These are phyloP conservation scores for Oceanodroma leucorhoa DNA, from an alignment of 2,797 vertebrate genomes.

Conservation along the genomic window DNA sequence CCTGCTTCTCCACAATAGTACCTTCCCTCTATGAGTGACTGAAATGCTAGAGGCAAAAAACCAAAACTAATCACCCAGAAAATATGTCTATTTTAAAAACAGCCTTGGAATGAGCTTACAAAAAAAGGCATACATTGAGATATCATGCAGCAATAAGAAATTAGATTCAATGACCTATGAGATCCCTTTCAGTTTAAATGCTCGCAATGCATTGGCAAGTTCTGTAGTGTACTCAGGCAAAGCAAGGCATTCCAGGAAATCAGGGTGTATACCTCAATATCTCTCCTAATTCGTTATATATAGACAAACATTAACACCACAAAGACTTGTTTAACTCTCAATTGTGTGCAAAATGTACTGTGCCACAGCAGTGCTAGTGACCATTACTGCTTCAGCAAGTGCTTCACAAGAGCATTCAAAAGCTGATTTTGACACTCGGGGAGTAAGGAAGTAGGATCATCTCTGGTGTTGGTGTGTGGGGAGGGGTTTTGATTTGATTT, in stretches of 20 bases:
- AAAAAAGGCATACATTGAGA: neutral
- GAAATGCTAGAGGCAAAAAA: neutral
- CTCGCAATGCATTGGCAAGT: neutral
- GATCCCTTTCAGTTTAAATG: neutral
- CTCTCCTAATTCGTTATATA: neutral
- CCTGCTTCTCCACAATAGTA: neutral
- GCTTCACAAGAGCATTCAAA: neutral
- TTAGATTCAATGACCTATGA: neutral
- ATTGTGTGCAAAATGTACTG: fast-evolving
- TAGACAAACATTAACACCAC: neutral
- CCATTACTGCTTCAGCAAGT: neutral
- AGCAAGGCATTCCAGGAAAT: neutral
- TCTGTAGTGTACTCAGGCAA: neutral
- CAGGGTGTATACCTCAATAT: fast-evolving
- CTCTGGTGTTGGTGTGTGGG: neutral
- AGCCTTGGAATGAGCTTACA: fast-evolving
- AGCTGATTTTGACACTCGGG: neutral
- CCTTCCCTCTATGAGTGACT: neutral
- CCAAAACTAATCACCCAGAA: neutral
- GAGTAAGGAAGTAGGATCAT: neutral
- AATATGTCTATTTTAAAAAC: neutral
- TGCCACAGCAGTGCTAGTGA: neutral
- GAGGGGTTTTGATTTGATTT: neutral
- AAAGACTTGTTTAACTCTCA: neutral
- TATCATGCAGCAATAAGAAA: neutral